Conservation (phyloP, 1,140 invertebrate genomes). For the Proales similis region DNA sequence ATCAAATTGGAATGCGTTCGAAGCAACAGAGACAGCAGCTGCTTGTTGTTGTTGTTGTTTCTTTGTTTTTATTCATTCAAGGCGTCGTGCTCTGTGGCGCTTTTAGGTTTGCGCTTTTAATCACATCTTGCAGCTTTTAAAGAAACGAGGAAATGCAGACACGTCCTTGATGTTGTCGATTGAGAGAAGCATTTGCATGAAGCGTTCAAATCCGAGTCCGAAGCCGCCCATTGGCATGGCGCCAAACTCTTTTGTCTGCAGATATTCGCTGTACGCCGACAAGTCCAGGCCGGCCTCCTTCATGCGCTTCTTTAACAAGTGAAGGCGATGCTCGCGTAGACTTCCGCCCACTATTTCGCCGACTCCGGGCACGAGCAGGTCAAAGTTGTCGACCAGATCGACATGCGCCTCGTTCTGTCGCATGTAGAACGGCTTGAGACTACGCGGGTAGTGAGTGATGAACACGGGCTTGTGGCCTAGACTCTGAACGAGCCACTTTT, state of each 20-base stretch:
- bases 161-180: constrained; percentile 27
- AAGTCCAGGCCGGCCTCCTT: constrained; percentile 7
- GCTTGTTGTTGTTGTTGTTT: too few species aligned
- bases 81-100: too few species aligned
- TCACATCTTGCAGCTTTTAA: constrained; percentile 36
- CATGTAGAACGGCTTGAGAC: constrained; percentile 38
- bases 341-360: constrained; percentile 38
- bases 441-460: constrained; percentile 17
- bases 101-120: too few species aligned
- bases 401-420: constrained; percentile 1
- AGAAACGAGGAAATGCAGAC: constrained; percentile 30
- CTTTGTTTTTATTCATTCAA: too few species aligned
- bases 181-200: constrained; percentile 17
- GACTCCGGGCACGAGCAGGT: constrained; percentile 7
- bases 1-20: too few species aligned
- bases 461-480: constrained; percentile 16
- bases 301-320: constrained; percentile 14
- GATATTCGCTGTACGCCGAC: constrained; percentile 2
- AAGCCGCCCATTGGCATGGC: constrained; percentile 15
- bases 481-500: constrained; percentile 33
- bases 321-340: constrained; percentile 27
- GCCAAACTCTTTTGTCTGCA: constrained; percentile 33
- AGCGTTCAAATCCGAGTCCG: constrained; percentile 34
- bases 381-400: constrained; percentile 22
- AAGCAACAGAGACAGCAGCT: too few species aligned